Percentiles rank a stretch among this genome's conserved stretches.
These are phyloP conservation scores for Agrenia bidenticulata DNA, from an alignment of 2,888 invertebrate genomes.

Conservation along the genomic window DNA sequence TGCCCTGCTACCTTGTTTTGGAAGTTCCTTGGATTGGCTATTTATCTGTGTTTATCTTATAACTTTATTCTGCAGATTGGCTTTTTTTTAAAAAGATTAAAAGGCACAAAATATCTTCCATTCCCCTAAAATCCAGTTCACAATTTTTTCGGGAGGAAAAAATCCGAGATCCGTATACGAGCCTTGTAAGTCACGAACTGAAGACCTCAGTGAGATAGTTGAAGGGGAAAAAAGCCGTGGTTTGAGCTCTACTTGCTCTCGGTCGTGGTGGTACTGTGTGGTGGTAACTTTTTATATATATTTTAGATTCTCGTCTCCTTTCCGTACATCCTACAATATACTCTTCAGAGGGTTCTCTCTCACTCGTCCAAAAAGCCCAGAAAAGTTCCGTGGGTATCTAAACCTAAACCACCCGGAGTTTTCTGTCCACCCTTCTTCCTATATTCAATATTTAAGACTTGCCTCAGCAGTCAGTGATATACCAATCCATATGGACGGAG, in stretches of 20 bases:
- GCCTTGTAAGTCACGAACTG: not conserved
- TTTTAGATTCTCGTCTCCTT: not conserved
- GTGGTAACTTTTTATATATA: conserved; percentile 8
- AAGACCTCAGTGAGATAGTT: not conserved
- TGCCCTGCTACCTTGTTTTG: too few species aligned
- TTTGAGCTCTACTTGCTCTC: not conserved
- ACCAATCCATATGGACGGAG: too few species aligned
- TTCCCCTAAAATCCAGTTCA: not conserved
- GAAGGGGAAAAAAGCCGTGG: not conserved
- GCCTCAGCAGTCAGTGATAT: too few species aligned
- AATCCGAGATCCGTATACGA: not conserved
- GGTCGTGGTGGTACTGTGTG: conserved; percentile 5
- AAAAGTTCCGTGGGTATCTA: not conserved
- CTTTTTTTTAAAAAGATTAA: too few species aligned
- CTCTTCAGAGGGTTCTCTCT: not conserved
- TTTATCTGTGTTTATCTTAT: too few species aligned
- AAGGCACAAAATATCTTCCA: too few species aligned
- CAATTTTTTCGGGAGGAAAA: not conserved
- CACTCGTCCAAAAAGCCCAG: conserved; percentile 4
- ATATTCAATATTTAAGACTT: too few species aligned
- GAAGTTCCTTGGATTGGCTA: too few species aligned
- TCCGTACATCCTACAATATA: too few species aligned
- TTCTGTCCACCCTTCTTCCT: not conserved
- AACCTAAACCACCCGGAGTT: conserved; percentile 12
- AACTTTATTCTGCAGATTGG: too few species aligned